phyloP scores from a whole-genome alignment of 2,113 vertebrate species.

The Engystomops pustulosus region DNA sequence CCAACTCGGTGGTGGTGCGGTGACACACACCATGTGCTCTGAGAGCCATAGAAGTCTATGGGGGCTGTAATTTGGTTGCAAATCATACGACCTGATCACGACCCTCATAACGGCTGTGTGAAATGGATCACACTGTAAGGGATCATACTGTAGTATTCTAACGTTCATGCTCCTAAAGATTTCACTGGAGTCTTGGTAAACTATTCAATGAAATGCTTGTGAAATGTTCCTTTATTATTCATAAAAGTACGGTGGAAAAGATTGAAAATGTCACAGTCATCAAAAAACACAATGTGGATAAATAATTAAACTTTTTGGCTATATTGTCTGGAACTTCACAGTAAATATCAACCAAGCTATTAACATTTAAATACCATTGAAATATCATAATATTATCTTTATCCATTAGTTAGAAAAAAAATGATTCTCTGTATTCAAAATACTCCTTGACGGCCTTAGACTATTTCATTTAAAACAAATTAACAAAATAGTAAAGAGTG shows the following conservation, averaged over 20 bases:
- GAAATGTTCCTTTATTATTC: conserved; percentile 1
- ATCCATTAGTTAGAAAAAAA: background rate
- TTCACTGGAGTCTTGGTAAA: too few species aligned
- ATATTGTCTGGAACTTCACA: conserved; percentile 2
- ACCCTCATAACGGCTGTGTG: too few species aligned
- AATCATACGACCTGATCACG: too few species aligned
- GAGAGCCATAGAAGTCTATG: too few species aligned
- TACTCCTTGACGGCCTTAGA: background rate
- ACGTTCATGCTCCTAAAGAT: too few species aligned
- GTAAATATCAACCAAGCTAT: conserved; percentile 29
- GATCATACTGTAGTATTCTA: too few species aligned
- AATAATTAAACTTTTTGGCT: conserved; percentile 35
- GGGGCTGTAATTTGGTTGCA: too few species aligned
- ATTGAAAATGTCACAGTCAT: conserved; percentile 26
- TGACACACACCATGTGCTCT: too few species aligned
- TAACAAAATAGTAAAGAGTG: background rate
- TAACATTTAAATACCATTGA: conserved; percentile 31
- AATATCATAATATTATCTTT: conserved; percentile 1
- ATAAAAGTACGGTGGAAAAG: conserved; percentile 21
- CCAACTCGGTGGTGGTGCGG: too few species aligned
- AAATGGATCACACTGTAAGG: too few species aligned
- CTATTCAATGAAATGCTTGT: conserved; percentile 2
- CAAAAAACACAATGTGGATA: conserved; percentile 11
- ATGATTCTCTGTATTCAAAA: background rate
- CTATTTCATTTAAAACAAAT: background rate